These are phyloP conservation scores for Aurelia coerulea DNA, from an alignment of 30 jellyfish, hydroid and myxozoan genomes.

Conservation along the genomic window DNA sequence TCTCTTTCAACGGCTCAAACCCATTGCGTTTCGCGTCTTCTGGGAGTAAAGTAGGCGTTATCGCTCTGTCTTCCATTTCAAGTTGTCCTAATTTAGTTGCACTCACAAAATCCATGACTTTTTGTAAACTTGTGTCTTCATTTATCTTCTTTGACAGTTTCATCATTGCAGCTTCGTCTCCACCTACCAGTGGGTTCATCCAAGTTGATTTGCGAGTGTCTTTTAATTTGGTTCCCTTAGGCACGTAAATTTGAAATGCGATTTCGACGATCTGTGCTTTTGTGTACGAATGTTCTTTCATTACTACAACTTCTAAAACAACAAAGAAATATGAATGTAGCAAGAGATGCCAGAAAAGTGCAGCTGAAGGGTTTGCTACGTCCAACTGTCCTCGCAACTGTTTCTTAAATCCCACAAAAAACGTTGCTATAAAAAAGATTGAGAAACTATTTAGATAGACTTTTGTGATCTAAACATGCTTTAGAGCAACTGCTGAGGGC, in stretches of 20 bases:
- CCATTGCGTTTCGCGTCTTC: conserved; percentile 69
- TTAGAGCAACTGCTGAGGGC: too few relatives aligned
- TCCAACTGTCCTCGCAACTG: too few relatives aligned
- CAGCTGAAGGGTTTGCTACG: too few relatives aligned
- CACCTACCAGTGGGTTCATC: conserved; percentile 87
- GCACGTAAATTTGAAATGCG: conserved; percentile 86
- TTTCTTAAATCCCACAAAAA: too few relatives aligned
- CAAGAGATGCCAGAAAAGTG: not conserved
- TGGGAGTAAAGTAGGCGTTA: conserved; percentile 71
- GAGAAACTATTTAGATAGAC: too few relatives aligned
- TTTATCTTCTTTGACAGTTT: conserved; percentile 54
- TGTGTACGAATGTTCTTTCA: conserved; percentile 56
- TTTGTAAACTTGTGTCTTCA: conserved; percentile 45
- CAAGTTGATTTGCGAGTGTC: conserved; percentile 93
- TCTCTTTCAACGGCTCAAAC: conserved; percentile 36
- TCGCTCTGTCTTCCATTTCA: conserved; percentile 70
- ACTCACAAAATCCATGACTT: conserved; percentile 55
- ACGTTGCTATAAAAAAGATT: too few relatives aligned
- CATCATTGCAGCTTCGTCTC: conserved; percentile 79
- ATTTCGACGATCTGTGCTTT: conserved; percentile 75
- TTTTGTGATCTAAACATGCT: too few relatives aligned
- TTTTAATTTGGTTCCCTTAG: conserved; percentile 79
- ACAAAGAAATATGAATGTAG: not conserved
- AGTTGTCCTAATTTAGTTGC: conserved; percentile 31
- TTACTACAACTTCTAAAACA: conserved; percentile 30